These are phyloP conservation scores for Cyrtonyx montezumae DNA, from an alignment of 2,113 vertebrate genomes.

Conservation along the genomic window DNA sequence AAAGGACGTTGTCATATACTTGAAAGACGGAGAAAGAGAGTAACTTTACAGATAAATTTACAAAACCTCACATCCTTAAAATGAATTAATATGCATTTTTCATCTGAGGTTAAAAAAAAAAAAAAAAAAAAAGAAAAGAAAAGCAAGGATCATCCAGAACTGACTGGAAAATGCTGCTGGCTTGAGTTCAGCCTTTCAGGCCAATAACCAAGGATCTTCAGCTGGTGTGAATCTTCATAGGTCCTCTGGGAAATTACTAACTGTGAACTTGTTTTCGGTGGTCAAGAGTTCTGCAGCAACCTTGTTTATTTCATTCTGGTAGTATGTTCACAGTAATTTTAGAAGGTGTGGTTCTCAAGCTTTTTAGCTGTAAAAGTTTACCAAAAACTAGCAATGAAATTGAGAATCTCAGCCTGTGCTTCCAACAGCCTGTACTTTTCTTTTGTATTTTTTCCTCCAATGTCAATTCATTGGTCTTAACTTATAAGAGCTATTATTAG, in stretches of 20 bases:
- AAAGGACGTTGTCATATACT: neutral
- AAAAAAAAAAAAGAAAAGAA: neutral
- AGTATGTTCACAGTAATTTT: slow-evolving; percentile 5
- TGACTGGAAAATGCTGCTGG: neutral
- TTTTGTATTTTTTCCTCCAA: neutral
- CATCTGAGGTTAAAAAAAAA: neutral
- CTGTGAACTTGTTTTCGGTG: slow-evolving; percentile 30
- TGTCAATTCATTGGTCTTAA: neutral
- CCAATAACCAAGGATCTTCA: neutral
- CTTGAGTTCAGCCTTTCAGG: neutral
- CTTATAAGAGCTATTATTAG: neutral
- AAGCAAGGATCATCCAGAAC: neutral
- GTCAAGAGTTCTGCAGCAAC: neutral
- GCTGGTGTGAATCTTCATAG: slow-evolving; percentile 23
- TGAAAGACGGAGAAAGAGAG: neutral
- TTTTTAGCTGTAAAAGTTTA: slow-evolving; percentile 32
- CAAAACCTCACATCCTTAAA: slow-evolving; percentile 16
- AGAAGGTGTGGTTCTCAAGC: slow-evolving; percentile 28
- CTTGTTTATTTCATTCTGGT: slow-evolving; percentile 16
- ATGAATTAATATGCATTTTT: neutral
- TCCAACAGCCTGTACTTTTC: neutral
- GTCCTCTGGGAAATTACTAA: neutral
- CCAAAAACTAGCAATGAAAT: neutral
- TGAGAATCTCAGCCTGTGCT: neutral
- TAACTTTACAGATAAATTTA: neutral